Evolutionary conservation across 2,113 vertebrate species (phyloP).

Genomic region (Eleginops maclovinus): DNA sequence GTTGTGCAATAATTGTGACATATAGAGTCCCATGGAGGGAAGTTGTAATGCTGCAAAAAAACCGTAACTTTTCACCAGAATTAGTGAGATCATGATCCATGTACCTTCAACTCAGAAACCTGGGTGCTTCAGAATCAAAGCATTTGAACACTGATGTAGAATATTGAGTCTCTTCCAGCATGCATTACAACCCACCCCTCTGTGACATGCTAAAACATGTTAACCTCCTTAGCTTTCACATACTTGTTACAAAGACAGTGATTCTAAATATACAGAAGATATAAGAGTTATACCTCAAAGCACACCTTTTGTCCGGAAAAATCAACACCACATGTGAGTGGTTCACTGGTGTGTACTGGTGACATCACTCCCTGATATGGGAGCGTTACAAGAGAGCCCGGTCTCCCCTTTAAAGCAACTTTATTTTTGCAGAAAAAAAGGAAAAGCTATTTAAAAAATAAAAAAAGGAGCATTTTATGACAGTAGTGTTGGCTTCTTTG

Average conservation of each 20-base stretch:
- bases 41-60: background rate
- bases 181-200: background rate
- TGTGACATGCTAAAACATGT: background rate
- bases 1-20: background rate
- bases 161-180: background rate
- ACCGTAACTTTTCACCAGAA: too few relatives aligned
- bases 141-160: background rate
- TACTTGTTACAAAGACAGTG: too few relatives aligned
- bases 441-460: conserved; percentile 82
- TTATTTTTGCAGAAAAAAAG: conserved; percentile 90
- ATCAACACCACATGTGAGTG: background rate
- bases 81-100: too few relatives aligned
- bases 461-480: conserved; percentile 54
- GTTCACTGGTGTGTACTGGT: conserved; percentile 3
- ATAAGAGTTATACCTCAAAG: conserved; percentile 37
- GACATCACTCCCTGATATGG: conserved; percentile 34
- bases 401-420: conserved; percentile 75
- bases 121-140: too few relatives aligned
- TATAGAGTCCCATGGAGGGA: background rate
- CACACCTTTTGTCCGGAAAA: conserved; percentile 23
- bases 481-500: conserved; percentile 54
- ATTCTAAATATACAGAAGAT: background rate
- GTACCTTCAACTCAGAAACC: too few relatives aligned
- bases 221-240: background rate
- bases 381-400: conserved; percentile 53